Percentiles rank a stretch among this genome's conserved stretches.
Conservation (phyloP, 2,113 vertebrate species). For the Perca fluviatilis region DNA sequence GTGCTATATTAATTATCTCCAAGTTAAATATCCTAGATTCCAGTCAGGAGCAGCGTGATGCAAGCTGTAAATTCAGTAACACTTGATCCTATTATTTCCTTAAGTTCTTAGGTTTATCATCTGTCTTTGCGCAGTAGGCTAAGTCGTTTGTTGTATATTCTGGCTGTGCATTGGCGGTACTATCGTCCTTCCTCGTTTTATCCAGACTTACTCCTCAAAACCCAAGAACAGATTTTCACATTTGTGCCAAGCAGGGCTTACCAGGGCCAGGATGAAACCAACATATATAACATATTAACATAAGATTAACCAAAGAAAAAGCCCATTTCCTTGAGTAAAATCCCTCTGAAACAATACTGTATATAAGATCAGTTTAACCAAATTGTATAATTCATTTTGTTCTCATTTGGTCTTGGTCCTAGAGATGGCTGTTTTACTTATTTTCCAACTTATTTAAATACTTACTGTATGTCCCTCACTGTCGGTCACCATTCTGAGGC, state of each 20-base stretch:
- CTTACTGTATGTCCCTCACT: constrained; percentile 12
- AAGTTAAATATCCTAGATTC: constrained; percentile 21
- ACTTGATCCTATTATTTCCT: constrained; percentile 59
- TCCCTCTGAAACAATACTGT: neutral
- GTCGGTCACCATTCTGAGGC: constrained; percentile 40
- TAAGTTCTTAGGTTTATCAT: constrained; percentile 53
- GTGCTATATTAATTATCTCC: neutral
- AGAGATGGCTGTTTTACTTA: constrained; percentile 3
- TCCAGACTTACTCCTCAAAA: constrained; percentile 21
- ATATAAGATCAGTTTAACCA: neutral
- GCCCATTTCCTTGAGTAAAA: neutral
- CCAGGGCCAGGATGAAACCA: neutral
- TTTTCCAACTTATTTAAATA: constrained; percentile 5
- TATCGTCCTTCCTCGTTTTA: neutral
- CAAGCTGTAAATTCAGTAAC: constrained; percentile 6
- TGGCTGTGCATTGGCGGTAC: neutral
- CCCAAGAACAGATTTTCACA: constrained; percentile 15
- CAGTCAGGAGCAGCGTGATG: constrained; percentile 16
- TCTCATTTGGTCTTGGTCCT: neutral
- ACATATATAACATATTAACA: neutral
- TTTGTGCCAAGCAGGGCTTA: constrained; percentile 17
- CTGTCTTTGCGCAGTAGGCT: constrained; percentile 34
- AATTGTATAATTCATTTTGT: neutral
- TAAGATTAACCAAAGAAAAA: constrained; percentile 2
- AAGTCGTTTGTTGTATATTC: constrained; percentile 28